Conservation (phyloP, 2,113 vertebrate genomes). For the Gymnarchus niloticus region DNA sequence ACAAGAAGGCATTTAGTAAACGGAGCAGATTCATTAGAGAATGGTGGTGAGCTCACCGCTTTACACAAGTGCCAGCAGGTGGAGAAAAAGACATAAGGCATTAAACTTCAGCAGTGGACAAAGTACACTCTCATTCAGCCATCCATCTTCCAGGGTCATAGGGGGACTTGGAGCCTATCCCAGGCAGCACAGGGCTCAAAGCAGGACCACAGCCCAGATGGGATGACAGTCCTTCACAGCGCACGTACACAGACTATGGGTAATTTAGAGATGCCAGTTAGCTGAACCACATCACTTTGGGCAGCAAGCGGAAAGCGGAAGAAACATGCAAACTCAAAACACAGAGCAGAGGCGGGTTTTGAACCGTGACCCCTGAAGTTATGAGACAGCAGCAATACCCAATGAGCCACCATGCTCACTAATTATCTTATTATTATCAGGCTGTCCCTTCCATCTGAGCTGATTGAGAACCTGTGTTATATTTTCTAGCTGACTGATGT, state of each 20-base stretch:
- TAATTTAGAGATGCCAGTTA: background rate
- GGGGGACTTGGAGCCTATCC: background rate
- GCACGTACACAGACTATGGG: background rate
- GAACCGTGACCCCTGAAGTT: background rate
- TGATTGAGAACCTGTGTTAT: background rate
- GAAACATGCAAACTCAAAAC: no score
- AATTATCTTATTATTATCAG: background rate
- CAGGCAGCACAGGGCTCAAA: background rate
- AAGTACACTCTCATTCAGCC: background rate
- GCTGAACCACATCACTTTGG: no score
- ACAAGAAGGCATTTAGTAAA: slow-evolving; percentile 24
- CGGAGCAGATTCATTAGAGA: background rate
- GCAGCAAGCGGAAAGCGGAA: no score
- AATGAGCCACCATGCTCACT: no score
- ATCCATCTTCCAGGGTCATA: background rate
- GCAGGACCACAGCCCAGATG: no score
- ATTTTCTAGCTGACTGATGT: background rate
- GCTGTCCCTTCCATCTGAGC: background rate
- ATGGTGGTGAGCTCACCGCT: background rate
- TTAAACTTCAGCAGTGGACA: background rate
- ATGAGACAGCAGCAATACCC: background rate
- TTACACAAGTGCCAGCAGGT: background rate
- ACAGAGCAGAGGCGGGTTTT: background rate
- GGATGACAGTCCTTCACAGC: background rate
- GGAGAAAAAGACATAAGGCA: background rate